Base-by-base conservation (phyloP, 2,797 vertebrate species). In the Microctenopoma steveboyesi region DNA sequence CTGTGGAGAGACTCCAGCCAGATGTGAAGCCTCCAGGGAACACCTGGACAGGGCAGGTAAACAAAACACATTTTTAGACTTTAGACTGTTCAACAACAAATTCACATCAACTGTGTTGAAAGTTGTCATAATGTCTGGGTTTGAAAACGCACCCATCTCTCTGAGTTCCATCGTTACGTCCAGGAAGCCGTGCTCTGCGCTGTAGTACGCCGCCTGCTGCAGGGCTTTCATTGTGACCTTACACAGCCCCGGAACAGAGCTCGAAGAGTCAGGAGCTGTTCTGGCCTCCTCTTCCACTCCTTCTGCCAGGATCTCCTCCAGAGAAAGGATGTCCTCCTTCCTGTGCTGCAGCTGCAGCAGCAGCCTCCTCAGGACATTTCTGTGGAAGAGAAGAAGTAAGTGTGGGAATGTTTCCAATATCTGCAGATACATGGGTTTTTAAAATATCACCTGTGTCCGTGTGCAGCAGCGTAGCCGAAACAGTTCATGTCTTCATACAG, bases 271-370 rank as follows among this genome's bases (percentile, higher is more conserved):
- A 0, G 3, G 88, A 90, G 69, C 25, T 13, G n/a, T 0, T 16
- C 43, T 69, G 30, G 77, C 69, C 1, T 94, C 93, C 0, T 92
- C 93, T 71, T 96, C 96, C 69, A 98, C 95, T 0, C 97, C 97
- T 86, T 99, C 97, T 0, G 97, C 97, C 85, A 99, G 79, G 43
- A 99, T 99, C 93, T 99, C 97, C 86, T 98, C 96, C 87, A 98
- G 91, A 1, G 97, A 98, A 1, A 98, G 95, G 73, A 99, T 95
- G 0, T 98, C 97, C 0, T 95, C 95, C 74, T 94, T 95, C 50
- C 86, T 90, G 56, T 92, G 93, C 84, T 95, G 95, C 0, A 95
- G 96, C 89, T 97, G 95, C 0, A 93, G 94, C 81, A 98, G 93
- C 0, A 98, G 93, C 90, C 96, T 96, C 85, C 96, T 92, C 62